Conservation (phyloP, 2,888 invertebrate species). For the Geotrupes spiniger region DNA sequence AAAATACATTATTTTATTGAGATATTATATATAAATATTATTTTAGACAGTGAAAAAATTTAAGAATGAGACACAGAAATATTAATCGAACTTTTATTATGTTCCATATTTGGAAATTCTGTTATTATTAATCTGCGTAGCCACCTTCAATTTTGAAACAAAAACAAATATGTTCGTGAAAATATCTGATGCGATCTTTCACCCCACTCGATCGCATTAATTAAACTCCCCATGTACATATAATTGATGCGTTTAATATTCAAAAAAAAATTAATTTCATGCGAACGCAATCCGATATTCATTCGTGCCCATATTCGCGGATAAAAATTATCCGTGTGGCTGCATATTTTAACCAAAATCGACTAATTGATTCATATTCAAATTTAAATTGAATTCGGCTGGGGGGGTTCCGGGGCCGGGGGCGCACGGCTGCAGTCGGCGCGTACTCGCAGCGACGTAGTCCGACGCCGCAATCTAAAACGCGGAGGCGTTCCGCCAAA, state of each 20-base stretch:
- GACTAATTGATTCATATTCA: slow-evolving; percentile 29
- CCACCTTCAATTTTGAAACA: too few relatives aligned
- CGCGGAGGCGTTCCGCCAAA: slow-evolving; percentile 29
- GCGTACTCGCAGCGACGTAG: too few relatives aligned
- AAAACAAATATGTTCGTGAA: too few relatives aligned
- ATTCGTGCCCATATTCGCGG: slow-evolving; percentile 12
- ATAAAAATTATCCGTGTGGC: slow-evolving; percentile 20
- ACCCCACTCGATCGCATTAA: slow-evolving; percentile 13
- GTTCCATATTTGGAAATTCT: too few relatives aligned
- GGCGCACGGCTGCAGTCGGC: slow-evolving; percentile 1
- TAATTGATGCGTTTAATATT: slow-evolving; percentile 22
- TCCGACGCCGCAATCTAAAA: slow-evolving; percentile 4
- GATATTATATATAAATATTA: too few relatives aligned
- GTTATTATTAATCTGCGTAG: too few relatives aligned
- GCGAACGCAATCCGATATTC: slow-evolving; percentile 8
- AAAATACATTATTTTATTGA: too few relatives aligned
- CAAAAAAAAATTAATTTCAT: slow-evolving; percentile 18
- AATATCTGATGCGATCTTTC: too few relatives aligned
- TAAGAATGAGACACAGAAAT: too few relatives aligned
- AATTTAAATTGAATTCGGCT: slow-evolving; percentile 31
- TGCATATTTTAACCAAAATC: slow-evolving; percentile 22
- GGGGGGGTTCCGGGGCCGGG: slow-evolving; percentile 12
- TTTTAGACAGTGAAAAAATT: too few relatives aligned
- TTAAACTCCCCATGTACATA: slow-evolving; percentile 13
- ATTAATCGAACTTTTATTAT: too few relatives aligned